Base-by-base conservation (phyloP, 1,140 invertebrate genomes). In the Caenorhabditis remanei region DNA sequence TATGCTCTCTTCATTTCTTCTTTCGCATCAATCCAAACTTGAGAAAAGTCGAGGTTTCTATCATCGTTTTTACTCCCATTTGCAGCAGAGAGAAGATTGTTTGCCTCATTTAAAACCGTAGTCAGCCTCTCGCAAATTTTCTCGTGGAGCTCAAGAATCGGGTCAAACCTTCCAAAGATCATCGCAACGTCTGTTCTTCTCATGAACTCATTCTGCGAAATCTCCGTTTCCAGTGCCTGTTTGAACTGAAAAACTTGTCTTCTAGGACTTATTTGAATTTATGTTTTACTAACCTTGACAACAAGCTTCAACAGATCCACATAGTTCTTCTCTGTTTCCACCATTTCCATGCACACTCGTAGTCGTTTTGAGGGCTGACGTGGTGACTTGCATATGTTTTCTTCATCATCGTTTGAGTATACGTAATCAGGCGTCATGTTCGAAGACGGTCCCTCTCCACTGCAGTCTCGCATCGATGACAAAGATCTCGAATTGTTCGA, bases 271-370 rank as follows among this genome's bases (percentile, higher is more conserved):
- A 48, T 50, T 13, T 13, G 11, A 79, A 11, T 43, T 14, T 32
- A 19, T 41, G 21, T 32, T 8, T 19, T 21, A 58, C 92, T 90
- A 93, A 97, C 96, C 92, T 95, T 96, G 90, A 97, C 94, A 87
- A 99, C 97, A 61, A 96, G 98, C 90, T 96, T 95, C 86, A 99
- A 94, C 91, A 99, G 98, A 79, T 95, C 95, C 65, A 99, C 96
- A 94, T 99, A 99, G 94, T 99, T 99, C 50, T 95, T 96, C 93
- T 99, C 98, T 11, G 98, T 99, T 93, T 98, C 96, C 48, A 97
- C 95, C 71, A 99, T 94, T 93, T 99, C 97, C 92, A 96, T 95
- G 90, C 98, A 97, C 58, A 97, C 96, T 94, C 71, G 40, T 11
- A 84, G 55, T 6, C 83, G 8, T 84, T 84, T 84, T 41, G 71